phyloP scores from a whole-genome alignment of 35 echinoderm and acorn worm genomes.

The Ophioderma brevispina region DNA sequence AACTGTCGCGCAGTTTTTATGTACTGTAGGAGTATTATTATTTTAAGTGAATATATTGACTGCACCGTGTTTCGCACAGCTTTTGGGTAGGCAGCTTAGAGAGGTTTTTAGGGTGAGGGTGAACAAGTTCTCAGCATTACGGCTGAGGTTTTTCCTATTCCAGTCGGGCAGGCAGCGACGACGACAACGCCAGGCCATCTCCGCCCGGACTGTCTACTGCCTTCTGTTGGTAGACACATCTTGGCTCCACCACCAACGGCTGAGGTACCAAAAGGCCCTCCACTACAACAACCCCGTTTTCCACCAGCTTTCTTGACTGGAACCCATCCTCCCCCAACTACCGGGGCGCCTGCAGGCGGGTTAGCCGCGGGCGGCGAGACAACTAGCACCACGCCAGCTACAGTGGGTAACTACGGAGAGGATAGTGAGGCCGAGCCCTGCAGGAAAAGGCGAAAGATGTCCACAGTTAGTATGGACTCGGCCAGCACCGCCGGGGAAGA shows the following conservation, averaged over 20 bases:
- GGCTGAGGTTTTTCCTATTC: constrained; percentile 4
- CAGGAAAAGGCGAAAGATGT: constrained; percentile 72
- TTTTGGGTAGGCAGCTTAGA: neutral
- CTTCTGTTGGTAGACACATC: neutral
- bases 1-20: neutral
- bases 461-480: constrained; percentile 73
- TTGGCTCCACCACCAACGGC: neutral
- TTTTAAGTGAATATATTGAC: constrained; percentile 10
- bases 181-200: constrained; percentile 2
- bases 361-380: constrained; percentile 21
- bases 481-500: constrained; percentile 68
- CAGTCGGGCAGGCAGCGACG: constrained; percentile 9
- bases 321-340: neutral
- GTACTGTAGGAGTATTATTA: neutral
- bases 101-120: constrained; percentile 2
- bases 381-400: constrained; percentile 24
- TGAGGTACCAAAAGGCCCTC: constrained; percentile 20
- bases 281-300: constrained; percentile 27
- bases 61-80: neutral
- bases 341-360: constrained; percentile 31
- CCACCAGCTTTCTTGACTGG: constrained; percentile 17
- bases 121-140: neutral
- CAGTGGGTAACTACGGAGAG: constrained; percentile 72
- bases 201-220: neutral
- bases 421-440: constrained; percentile 53